These are phyloP conservation scores for Phengaris alcon DNA, from an alignment of 2,888 invertebrate genomes.

Conservation along the genomic window DNA sequence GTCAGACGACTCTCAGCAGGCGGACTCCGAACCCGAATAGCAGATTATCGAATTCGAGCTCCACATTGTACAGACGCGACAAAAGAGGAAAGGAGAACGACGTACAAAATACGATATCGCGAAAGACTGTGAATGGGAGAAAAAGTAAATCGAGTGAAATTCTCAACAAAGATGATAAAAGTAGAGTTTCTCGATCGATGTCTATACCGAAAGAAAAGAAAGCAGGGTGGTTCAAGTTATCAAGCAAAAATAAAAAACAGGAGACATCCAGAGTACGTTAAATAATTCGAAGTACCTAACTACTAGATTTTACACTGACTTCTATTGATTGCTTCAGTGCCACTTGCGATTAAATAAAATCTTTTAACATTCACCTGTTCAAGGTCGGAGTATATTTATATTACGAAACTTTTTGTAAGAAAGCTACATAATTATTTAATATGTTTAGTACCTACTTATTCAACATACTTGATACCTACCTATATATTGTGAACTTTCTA, in stretches of 20 bases:
- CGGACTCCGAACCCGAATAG: conserved; percentile 54
- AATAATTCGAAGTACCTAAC: conserved; percentile 22
- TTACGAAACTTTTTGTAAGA: too few species aligned
- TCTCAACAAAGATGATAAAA: conserved; percentile 73
- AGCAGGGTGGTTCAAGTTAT: conserved; percentile 85
- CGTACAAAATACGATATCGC: conserved; percentile 56
- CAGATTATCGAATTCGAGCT: conserved; percentile 63
- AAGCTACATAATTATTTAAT: too few species aligned
- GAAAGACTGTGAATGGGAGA: conserved; percentile 64
- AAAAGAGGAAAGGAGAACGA: conserved; percentile 55
- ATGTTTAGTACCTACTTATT: too few species aligned
- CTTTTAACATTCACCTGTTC: not conserved
- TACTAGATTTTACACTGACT: not conserved
- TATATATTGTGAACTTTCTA: too few species aligned
- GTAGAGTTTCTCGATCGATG: conserved; percentile 80
- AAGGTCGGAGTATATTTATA: too few species aligned
- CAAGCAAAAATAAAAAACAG: conserved; percentile 69
- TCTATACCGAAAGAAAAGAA: conserved; percentile 87
- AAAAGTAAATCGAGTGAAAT: conserved; percentile 83
- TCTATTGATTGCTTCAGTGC: too few species aligned
- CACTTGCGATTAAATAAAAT: not conserved
- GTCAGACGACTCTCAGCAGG: conserved; percentile 64
- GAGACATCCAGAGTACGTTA: conserved; percentile 67
- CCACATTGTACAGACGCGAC: conserved; percentile 66
- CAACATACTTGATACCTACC: too few species aligned